phyloP scores from a whole-genome alignment of 2,113 vertebrate species.

The Carettochelys insculpta region DNA sequence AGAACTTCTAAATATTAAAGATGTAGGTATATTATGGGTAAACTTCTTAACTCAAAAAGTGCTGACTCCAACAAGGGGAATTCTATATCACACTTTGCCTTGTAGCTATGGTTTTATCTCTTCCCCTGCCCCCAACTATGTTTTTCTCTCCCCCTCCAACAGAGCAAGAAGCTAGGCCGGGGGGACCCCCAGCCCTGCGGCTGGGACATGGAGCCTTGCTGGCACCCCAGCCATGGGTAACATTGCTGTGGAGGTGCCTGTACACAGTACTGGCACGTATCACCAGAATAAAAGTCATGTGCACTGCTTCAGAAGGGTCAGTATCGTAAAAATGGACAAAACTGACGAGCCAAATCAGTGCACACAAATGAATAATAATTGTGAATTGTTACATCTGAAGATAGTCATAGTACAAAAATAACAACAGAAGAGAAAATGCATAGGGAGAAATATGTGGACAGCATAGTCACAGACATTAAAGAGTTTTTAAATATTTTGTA shows the following conservation, averaged over 20 bases:
- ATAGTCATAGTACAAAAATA: neutral
- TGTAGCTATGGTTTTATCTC: neutral
- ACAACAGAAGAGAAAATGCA: neutral
- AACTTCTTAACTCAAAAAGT: neutral
- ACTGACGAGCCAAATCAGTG: neutral
- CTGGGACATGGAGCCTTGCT: too few relatives aligned
- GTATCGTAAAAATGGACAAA: neutral
- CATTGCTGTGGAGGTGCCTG: too few relatives aligned
- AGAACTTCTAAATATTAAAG: neutral
- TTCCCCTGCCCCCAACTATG: too few relatives aligned
- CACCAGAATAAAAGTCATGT: too few relatives aligned
- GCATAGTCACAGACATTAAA: neutral
- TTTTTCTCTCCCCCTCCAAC: too few relatives aligned
- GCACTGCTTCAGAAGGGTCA: neutral
- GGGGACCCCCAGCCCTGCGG: too few relatives aligned
- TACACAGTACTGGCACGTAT: too few relatives aligned
- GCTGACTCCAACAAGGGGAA: neutral
- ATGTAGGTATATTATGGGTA: too few relatives aligned
- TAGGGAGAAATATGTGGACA: neutral
- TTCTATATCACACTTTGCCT: neutral
- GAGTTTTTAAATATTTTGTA: neutral
- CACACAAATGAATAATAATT: neutral
- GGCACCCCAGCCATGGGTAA: too few relatives aligned
- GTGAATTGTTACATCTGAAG: neutral
- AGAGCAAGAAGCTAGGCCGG: too few relatives aligned